Conservation (phyloP, 1,140 invertebrate species). For the Brachionus rubens region DNA sequence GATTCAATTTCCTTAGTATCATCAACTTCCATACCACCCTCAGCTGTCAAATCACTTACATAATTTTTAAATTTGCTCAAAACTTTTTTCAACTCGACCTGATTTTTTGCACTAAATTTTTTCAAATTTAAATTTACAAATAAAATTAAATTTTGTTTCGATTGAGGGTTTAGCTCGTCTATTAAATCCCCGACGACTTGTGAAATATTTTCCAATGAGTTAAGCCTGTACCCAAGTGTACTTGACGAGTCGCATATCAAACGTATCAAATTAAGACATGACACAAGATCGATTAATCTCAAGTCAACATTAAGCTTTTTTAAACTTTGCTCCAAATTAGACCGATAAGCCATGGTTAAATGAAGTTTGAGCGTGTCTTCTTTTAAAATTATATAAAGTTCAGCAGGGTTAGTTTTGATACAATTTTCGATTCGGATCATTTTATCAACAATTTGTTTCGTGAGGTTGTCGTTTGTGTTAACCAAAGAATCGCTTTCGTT, state of each 20-base stretch:
- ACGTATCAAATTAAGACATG: background rate
- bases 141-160: background rate
- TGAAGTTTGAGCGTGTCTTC: background rate
- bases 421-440: background rate
- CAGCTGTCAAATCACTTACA: background rate
- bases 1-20: background rate
- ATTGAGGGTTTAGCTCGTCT: background rate
- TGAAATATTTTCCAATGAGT: background rate
- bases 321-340: background rate
- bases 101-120: constrained; percentile 20
- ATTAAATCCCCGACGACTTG: background rate
- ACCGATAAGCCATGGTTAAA: background rate
- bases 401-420: background rate
- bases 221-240: background rate
- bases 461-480: background rate
- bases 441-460: background rate
- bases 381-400: background rate
- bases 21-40: background rate
- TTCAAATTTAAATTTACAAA: constrained; percentile 12
- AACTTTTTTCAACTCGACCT: background rate
- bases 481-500: background rate
- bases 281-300: background rate
- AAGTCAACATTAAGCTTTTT: background rate
- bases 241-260: background rate
- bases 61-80: background rate